Evolutionary conservation across 2,797 vertebrate genomes (phyloP).

Genomic region (Coilia nasus): DNA sequence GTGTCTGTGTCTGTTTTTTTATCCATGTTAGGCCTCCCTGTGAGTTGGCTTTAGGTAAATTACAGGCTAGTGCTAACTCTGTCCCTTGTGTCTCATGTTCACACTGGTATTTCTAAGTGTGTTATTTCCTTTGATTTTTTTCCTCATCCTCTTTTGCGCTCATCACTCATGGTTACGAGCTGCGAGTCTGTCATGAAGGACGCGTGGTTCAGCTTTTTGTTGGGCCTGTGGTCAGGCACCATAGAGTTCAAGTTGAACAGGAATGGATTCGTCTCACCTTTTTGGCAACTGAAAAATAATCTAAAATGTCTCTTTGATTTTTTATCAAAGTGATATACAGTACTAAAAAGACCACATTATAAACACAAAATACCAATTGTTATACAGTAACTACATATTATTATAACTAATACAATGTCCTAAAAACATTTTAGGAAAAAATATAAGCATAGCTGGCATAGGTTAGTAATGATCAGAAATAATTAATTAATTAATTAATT

Average conservation of each 20-base stretch:
- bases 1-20: background rate
- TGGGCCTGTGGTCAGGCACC: background rate
- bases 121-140: background rate
- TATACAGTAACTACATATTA: no score
- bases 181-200: background rate
- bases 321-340: no score
- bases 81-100: slow-evolving; percentile 9
- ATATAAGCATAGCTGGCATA: no score
- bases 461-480: no score
- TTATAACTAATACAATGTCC: no score
- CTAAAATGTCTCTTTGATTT: background rate
- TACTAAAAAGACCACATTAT: no score
- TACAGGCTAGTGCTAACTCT: background rate
- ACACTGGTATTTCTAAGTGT: background rate
- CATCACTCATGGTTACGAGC: slow-evolving; percentile 4
- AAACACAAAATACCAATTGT: no score
- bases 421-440: no score
- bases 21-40: slow-evolving; percentile 2
- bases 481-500: no score
- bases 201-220: background rate
- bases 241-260: background rate
- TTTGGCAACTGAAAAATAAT: background rate
- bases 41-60: background rate
- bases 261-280: background rate
- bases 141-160: background rate